Evolutionary conservation across 2,113 vertebrate species (phyloP).

Genomic region (Thymallus thymallus): DNA sequence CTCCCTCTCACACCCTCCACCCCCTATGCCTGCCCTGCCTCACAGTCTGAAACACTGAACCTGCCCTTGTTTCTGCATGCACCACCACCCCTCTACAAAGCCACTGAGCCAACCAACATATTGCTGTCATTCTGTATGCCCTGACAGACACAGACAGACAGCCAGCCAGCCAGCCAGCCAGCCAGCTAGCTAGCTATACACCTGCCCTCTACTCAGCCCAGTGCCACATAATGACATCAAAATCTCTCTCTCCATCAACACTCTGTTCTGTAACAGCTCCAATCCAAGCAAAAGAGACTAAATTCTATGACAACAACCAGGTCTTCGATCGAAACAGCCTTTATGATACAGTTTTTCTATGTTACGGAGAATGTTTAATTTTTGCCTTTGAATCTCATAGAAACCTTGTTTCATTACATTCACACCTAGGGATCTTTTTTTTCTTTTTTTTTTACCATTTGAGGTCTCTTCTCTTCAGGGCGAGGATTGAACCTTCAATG

Average conservation of each 20-base stretch:
- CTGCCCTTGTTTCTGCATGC: slow-evolving; percentile 53
- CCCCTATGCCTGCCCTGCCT: slow-evolving; percentile 11
- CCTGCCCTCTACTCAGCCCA: background rate
- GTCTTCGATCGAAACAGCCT: background rate
- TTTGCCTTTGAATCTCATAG: slow-evolving; percentile 10
- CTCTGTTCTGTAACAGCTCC: background rate
- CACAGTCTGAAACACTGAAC: slow-evolving; percentile 67
- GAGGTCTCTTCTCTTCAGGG: slow-evolving; percentile 3
- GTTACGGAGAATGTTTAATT: slow-evolving; percentile 36
- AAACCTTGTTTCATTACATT: slow-evolving; percentile 1
- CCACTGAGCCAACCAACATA: slow-evolving; percentile 16
- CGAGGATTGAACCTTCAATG: slow-evolving; percentile 23
- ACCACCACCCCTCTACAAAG: slow-evolving; percentile 17
- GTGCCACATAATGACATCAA: background rate
- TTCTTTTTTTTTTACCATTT: slow-evolving; percentile 6
- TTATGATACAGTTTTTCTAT: background rate
- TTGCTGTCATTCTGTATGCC: slow-evolving; percentile 28
- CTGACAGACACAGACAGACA: slow-evolving; percentile 13
- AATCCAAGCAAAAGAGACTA: background rate
- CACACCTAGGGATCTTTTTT: background rate
- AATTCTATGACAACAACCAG: background rate
- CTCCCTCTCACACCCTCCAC: background rate
- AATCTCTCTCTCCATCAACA: slow-evolving; percentile 8
- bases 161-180: too few species aligned
- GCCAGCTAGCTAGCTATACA: too few species aligned